phyloP scores from a whole-genome alignment of 2,113 vertebrate species.

The Uropsilus gracilis region DNA sequence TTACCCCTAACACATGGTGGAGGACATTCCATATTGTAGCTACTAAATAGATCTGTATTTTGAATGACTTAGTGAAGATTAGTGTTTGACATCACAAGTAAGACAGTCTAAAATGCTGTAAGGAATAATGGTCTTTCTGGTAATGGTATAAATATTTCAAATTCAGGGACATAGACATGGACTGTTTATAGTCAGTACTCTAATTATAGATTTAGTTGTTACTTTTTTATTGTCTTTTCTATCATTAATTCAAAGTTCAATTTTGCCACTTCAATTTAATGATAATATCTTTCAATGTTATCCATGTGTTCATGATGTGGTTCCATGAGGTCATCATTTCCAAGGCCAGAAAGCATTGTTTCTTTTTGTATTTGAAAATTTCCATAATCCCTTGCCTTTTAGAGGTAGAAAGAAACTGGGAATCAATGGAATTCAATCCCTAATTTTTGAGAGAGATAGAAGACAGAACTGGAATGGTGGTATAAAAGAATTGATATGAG shows the following conservation, averaged over 20 bases:
- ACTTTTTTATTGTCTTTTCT: constrained; percentile 6
- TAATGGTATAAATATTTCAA: background rate
- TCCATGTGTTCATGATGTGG: background rate
- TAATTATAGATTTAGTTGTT: constrained; percentile 35
- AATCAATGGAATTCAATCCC: background rate
- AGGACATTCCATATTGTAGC: background rate
- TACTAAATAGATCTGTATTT: background rate
- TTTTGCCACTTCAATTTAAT: background rate
- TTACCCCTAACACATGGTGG: background rate
- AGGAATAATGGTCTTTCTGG: background rate
- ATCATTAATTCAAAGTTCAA: background rate
- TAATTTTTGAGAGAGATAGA: background rate
- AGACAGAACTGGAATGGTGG: background rate
- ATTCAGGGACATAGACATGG: background rate
- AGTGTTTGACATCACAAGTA: background rate
- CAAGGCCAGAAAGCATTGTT: background rate
- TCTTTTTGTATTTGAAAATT: constrained; percentile 4
- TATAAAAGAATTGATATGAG: background rate
- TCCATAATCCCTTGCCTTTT: background rate
- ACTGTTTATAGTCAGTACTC: background rate
- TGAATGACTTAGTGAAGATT: background rate
- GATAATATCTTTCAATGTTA: background rate
- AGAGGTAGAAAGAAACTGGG: background rate
- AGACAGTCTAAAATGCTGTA: background rate
- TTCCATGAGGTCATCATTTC: background rate